A percentile compares a stretch with the other conserved stretches of the same genome.
These are phyloP conservation scores for Istiophorus platypterus DNA, from an alignment of 2,113 vertebrate genomes.

Conservation along the genomic window DNA sequence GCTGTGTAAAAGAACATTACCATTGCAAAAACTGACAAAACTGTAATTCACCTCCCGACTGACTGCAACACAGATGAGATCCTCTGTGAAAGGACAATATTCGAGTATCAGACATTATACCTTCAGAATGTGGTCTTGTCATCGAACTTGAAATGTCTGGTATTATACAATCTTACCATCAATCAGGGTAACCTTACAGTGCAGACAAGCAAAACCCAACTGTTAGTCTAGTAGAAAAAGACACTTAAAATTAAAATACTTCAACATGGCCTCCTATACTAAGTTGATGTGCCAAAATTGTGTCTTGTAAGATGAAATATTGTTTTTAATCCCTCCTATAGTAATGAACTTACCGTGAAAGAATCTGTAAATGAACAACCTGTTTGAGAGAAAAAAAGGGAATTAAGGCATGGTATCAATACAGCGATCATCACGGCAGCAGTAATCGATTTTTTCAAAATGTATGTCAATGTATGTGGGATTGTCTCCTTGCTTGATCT, in stretches of 20 bases:
- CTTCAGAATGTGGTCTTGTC: not conserved
- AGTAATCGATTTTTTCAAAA: not conserved
- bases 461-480: constrained; percentile 24
- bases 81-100: constrained; percentile 41
- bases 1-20: not conserved
- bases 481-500: constrained; percentile 28
- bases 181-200: constrained; percentile 61
- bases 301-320: not conserved
- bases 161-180: constrained; percentile 55
- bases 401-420: not conserved
- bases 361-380: constrained; percentile 34
- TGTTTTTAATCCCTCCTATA: not conserved
- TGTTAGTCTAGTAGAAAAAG: constrained; percentile 10
- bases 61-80: constrained; percentile 45
- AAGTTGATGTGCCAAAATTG: not conserved
- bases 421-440: not conserved
- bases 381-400: constrained; percentile 13
- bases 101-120: not conserved
- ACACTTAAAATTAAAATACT: not conserved
- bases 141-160: not conserved
- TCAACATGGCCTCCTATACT: no score
- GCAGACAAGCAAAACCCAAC: constrained; percentile 9
- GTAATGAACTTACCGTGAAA: constrained; percentile 22
- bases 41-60: constrained; percentile 32
- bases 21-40: not conserved